Percentiles rank a stretch among this genome's conserved stretches.
Conservation (phyloP, 1,140 invertebrate species). For the Leptopilina clavipes region DNA sequence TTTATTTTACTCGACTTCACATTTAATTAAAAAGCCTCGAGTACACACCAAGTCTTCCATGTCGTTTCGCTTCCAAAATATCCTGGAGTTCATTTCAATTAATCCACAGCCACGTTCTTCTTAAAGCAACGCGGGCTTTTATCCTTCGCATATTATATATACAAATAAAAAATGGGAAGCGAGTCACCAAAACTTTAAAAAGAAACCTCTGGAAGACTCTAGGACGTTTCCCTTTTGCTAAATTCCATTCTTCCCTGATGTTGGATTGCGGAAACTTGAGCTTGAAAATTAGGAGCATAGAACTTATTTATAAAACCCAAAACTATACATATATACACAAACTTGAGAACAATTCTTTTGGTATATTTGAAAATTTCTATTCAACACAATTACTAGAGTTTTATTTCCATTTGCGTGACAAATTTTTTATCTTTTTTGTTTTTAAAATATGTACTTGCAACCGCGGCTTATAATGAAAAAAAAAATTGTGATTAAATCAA, state of each 20-base stretch:
- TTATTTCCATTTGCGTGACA: not conserved
- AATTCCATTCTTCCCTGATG: not conserved
- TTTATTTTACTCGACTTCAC: not conserved
- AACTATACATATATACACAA: not conserved
- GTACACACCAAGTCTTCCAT: not conserved
- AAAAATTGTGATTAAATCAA: slow-evolving; percentile 3
- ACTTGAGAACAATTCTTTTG: not conserved
- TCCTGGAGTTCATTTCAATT: slow-evolving; percentile 5
- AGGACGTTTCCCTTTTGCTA: not conserved
- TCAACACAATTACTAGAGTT: not conserved
- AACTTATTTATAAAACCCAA: not conserved
- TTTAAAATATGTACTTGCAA: not conserved
- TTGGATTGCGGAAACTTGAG: not conserved
- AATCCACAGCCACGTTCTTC: not conserved
- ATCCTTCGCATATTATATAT: not conserved
- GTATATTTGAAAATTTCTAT: too few relatives aligned
- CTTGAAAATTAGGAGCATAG: not conserved
- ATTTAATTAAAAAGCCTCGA: not conserved
- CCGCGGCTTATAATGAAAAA: too few relatives aligned
- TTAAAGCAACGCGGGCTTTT: not conserved
- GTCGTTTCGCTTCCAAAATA: not conserved
- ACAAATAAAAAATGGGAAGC: too few relatives aligned
- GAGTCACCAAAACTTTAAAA: not conserved
- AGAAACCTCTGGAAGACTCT: not conserved
- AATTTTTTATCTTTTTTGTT: not conserved